Base-by-base conservation (phyloP, 1,140 invertebrate species). In the Tetramorium parvispinum region DNA sequence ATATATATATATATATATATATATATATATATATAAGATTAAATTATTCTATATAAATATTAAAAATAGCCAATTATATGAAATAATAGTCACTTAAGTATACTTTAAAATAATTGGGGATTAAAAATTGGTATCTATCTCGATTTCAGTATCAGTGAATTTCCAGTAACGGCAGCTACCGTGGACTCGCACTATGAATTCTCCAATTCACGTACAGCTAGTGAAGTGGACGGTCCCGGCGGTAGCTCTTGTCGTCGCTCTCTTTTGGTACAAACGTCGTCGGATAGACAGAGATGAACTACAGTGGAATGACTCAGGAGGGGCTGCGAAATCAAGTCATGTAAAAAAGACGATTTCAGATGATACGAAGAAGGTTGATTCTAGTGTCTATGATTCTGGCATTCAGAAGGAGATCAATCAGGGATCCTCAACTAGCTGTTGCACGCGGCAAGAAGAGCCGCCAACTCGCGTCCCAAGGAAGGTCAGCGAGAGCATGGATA, bases 211-310 rank as follows among this genome's bases (percentile, higher is more conserved):
- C 57, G 61, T 91, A 1, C 95, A 94, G 53, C 66, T 95, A 4
- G 89, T 94, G 49, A 95, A 94, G 91, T 95, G 95, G 95, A 93
- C 91, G 10, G 88, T 96, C n/a, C 95, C 95, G 32, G 93, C 94
- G 6, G 89, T 95, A 43, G 94, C 94, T 0, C 71, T 95, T 49
- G 92, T 95, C 71, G 86, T 95, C 82, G 94, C 94, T n/a, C 85
- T 95, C 79, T 93, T 95, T 59, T 96, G 95, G 95, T 96, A 95
- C 94, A 95, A 93, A 91, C 93, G 95, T 83, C 94, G 93, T 87
- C 91, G 94, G 71, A 92, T 92, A 76, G 93, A 95, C 87, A 92
- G 92, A 94, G 93, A 91, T 95, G 79, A 81, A 81, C 46, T 43
- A 24, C 32, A 81, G 3, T 68, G 63, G 63, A 55, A 53, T 81